phyloP scores from a whole-genome alignment of 2,797 vertebrate species.

The Sphenodon punctatus region DNA sequence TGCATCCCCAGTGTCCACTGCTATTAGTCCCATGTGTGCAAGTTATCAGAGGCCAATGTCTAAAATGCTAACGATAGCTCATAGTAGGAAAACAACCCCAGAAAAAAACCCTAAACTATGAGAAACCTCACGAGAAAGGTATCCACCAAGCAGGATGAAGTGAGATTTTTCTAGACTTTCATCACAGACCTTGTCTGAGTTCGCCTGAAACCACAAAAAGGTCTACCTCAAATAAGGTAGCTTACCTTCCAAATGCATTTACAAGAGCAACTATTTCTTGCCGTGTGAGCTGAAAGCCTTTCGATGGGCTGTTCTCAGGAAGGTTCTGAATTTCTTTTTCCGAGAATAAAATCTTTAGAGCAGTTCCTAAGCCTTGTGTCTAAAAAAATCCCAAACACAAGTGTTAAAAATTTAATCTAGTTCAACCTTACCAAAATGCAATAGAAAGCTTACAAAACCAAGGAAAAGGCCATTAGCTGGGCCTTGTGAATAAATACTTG shows the following conservation, averaged over 20 bases:
- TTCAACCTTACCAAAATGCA: neutral
- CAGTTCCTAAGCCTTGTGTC: conserved; percentile 94
- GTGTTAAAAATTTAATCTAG: neutral
- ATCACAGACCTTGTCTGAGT: too few species aligned
- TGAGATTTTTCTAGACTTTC: too few species aligned
- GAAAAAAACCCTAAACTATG: too few species aligned
- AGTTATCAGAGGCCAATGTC: too few species aligned
- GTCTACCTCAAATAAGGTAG: neutral
- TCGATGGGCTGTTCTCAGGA: conserved; percentile 88
- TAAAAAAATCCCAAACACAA: conserved; percentile 54
- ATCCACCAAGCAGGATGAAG: too few species aligned
- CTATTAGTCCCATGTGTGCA: too few species aligned
- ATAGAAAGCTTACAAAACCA: neutral
- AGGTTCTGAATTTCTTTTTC: conserved; percentile 95
- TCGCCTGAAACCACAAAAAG: too few species aligned
- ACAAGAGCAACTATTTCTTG: conserved; percentile 94
- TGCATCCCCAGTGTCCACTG: too few species aligned
- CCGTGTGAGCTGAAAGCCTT: conserved; percentile 93
- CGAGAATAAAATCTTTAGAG: conserved; percentile 95
- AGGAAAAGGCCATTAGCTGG: neutral
- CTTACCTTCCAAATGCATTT: conserved; percentile 91
- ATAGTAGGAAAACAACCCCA: too few species aligned
- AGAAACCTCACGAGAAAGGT: too few species aligned
- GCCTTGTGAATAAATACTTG: too few species aligned
- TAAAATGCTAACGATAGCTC: too few species aligned